Evolutionary conservation across 2,888 invertebrate species (phyloP).

Genomic region (Podabrus alpinus): DNA sequence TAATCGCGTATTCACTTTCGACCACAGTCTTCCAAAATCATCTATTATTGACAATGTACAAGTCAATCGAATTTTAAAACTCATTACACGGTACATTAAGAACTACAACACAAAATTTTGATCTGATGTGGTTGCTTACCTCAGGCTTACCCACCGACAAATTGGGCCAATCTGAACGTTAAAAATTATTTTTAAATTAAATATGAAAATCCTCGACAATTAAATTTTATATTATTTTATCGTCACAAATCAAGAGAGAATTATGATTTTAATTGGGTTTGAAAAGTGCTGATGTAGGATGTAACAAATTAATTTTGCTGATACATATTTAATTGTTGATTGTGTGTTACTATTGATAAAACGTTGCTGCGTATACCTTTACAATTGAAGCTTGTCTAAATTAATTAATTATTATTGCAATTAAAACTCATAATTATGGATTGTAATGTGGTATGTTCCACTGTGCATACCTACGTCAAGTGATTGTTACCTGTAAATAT

Average conservation of each 20-base stretch:
- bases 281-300: slow-evolving; percentile 1
- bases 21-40: not conserved
- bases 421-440: not conserved
- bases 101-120: slow-evolving; percentile 4
- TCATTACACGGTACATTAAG: slow-evolving; percentile 14
- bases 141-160: not conserved
- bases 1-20: slow-evolving; percentile 20
- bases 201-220: not conserved
- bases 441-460: not conserved
- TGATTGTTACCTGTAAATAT: not conserved
- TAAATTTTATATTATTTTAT: not conserved
- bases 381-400: not conserved
- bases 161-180: not conserved
- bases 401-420: not conserved
- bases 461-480: not conserved
- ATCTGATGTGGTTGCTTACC: not conserved
- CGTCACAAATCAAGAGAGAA: not conserved
- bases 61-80: slow-evolving; percentile 19
- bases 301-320: slow-evolving; percentile 4
- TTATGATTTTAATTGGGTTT: slow-evolving; percentile 1
- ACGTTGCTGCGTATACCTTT: not conserved
- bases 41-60: slow-evolving; percentile 17
- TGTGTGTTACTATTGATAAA: not conserved
- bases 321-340: slow-evolving; percentile 6
- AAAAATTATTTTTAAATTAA: not conserved